Conservation (phyloP, 30 jellyfish, hydroid and myxozoan genomes). For the Aurelia sp. region DNA sequence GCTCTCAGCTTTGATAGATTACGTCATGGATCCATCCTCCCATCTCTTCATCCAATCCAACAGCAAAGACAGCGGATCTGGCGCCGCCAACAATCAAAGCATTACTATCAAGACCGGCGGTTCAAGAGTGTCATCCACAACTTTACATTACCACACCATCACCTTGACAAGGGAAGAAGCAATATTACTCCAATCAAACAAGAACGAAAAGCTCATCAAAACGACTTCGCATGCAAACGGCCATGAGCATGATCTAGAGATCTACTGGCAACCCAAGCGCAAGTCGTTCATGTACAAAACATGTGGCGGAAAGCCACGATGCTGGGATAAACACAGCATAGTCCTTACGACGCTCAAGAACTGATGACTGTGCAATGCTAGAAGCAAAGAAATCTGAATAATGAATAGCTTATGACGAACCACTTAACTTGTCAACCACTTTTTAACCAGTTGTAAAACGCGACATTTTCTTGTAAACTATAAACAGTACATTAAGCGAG, state of each 20-base stretch:
- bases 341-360: no score
- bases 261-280: conserved; percentile 39
- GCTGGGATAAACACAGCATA: conserved; percentile 69
- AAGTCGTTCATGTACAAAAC: conserved; percentile 25
- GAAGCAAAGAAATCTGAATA: no score
- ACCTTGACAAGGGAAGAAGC: conserved; percentile 42
- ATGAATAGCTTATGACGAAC: no score
- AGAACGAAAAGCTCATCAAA: background rate
- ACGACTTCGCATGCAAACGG: conserved; percentile 78
- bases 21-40: conserved; percentile 35
- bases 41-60: conserved; percentile 46
- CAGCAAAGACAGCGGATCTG: conserved; percentile 14
- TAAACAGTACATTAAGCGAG: no score
- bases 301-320: conserved; percentile 55
- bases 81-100: conserved; percentile 8
- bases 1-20: conserved; percentile 71
- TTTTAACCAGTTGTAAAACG: no score
- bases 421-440: no score
- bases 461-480: no score
- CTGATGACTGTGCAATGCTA: no score
- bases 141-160: conserved; percentile 59
- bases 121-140: conserved; percentile 29
- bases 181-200: conserved; percentile 15
- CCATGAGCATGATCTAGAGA: conserved; percentile 62
- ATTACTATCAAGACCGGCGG: conserved; percentile 43